phyloP scores from a whole-genome alignment of 2,888 invertebrate species.

The Abrostola triplasia region DNA sequence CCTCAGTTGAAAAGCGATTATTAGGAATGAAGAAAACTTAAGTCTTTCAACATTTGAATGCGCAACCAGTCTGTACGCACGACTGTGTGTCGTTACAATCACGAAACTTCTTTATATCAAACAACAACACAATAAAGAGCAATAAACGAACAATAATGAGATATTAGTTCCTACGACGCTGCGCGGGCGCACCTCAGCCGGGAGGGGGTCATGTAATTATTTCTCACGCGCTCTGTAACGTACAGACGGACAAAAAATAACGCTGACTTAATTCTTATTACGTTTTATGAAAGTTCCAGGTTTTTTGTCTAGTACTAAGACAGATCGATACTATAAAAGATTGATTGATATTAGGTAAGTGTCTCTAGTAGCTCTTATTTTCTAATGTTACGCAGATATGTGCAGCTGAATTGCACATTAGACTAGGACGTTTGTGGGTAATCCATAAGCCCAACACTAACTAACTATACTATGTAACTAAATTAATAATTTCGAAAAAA shows the following conservation, averaged over 20 bases:
- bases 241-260: slow-evolving; percentile 53
- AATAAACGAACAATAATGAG: slow-evolving; percentile 50
- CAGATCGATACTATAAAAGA: too few relatives aligned
- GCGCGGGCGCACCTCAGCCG: slow-evolving; percentile 40
- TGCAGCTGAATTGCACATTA: too few relatives aligned
- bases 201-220: slow-evolving; percentile 46
- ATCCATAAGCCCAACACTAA: too few relatives aligned
- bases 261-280: slow-evolving; percentile 19
- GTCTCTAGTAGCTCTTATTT: too few relatives aligned
- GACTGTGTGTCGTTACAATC: slow-evolving; percentile 6
- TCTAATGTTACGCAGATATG: too few relatives aligned
- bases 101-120: slow-evolving; percentile 3
- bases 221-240: slow-evolving; percentile 62
- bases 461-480: too few relatives aligned
- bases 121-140: slow-evolving; percentile 43
- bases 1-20: too few relatives aligned
- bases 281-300: slow-evolving; percentile 49
- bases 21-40: too few relatives aligned
- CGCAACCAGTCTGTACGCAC: background rate
- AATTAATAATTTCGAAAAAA: too few relatives aligned
- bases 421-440: too few relatives aligned
- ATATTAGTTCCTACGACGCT: slow-evolving; percentile 34
- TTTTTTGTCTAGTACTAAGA: slow-evolving; percentile 2
- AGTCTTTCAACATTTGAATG: too few relatives aligned
- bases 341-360: too few relatives aligned